Conservation (phyloP, 2,888 invertebrate species). For the Pristionchus japonicus region DNA sequence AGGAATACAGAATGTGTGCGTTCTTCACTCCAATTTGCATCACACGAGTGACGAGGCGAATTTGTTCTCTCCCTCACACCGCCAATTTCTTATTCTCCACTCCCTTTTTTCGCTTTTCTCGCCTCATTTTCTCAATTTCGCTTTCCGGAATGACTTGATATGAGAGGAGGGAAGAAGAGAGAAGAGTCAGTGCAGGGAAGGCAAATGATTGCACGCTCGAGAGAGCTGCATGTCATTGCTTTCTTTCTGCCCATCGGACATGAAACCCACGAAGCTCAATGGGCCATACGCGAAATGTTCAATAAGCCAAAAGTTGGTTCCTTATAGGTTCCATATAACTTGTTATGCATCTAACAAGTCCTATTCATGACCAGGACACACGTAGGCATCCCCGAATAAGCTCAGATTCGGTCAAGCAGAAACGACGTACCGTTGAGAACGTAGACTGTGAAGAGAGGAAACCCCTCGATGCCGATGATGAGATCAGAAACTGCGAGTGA, state of each 20-base stretch:
- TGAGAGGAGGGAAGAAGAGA: not conserved
- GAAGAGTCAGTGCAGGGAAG: slow-evolving; percentile 8
- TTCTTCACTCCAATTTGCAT: not conserved
- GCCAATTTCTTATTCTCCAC: not conserved
- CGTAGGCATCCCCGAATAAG: too few species aligned
- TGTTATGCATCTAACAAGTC: too few species aligned
- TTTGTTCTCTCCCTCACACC: not conserved
- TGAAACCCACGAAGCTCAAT: too few species aligned
- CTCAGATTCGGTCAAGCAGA: too few species aligned
- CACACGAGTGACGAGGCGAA: not conserved
- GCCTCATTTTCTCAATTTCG: slow-evolving; percentile 16
- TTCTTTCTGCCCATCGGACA: not conserved
- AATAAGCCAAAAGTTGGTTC: too few species aligned
- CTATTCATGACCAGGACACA: too few species aligned
- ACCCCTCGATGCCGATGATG: slow-evolving; percentile 74
- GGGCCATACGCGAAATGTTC: too few species aligned
- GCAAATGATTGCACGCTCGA: not conserved
- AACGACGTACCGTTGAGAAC: slow-evolving; percentile 72
- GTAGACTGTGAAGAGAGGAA: slow-evolving; percentile 74
- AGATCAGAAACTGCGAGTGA: slow-evolving; percentile 74
- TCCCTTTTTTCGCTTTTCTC: not conserved
- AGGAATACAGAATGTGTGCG: too few species aligned
- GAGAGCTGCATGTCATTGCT: not conserved
- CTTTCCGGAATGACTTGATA: slow-evolving; percentile 7
- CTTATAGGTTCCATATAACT: too few species aligned